Evolutionary conservation across 2,113 vertebrate genomes (phyloP), one percentile per base, ranked within the genome.

Genomic region (Pomatostomus ruficeps): DNA sequence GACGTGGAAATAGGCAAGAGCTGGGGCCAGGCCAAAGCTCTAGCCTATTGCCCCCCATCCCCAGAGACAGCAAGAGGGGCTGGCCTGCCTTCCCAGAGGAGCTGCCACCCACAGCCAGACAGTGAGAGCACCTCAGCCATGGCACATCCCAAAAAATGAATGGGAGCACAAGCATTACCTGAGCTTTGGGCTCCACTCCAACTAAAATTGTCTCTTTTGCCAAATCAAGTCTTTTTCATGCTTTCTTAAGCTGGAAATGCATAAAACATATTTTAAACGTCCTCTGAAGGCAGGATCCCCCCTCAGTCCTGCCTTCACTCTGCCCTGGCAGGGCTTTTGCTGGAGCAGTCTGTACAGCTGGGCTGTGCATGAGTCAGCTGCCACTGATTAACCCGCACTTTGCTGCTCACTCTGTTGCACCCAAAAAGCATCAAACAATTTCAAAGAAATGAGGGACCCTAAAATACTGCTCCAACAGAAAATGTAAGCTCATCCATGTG

Each of bases 341-440:
- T 48, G 68, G 33, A 73, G 63, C 62, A 3, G 16, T 9, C 46
- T 14, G 54, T 16, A 29, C 57, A 29, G 25, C 21, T 2, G 1
- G 62, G 58, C 67, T 70, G 51, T 3, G 67, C 18, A 46, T 20
- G 59, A 36, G 42, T 21, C 51, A 3, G 45, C 45, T 23, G 43
- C 80, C 83, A 11, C 1, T 3, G 3, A 19, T 13, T 23, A 22
- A 42, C 48, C 57, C 2, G 1, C 0, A 1, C 45, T 43, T 24
- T 16, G 22, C 54, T 54, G 42, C 63, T 78, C 33, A 1, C 45
- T 46, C 52, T 33, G 24, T 29, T 13, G 45, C 70, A n/a, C 28
- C 43, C 29, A 2, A 80, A 83, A 75, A 43, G 36, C 61, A 23
- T 0, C 0, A 3, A 36, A 54, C 22, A 20, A 43, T 10, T 52